Conservation (phyloP, 2,888 invertebrate species). For the Agrochola macilenta region DNA sequence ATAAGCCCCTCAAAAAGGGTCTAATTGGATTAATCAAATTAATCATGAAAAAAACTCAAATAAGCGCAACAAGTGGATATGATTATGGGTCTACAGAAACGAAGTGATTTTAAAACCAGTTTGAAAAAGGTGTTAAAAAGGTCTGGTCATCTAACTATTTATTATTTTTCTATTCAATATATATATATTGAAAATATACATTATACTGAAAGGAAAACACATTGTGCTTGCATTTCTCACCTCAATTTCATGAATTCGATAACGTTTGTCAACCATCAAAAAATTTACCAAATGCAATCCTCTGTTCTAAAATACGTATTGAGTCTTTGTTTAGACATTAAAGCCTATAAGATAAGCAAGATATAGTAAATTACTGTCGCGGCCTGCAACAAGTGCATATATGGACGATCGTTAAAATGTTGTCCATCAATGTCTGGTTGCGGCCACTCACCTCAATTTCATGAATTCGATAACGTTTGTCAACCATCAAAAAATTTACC, state of each 20-base stretch:
- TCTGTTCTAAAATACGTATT: conserved; percentile 64
- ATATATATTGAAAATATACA: conserved; percentile 53
- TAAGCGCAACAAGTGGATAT: no score
- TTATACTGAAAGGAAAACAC: conserved; percentile 47
- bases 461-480: conserved; percentile 86
- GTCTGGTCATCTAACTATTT: neutral
- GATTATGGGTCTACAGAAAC: no score
- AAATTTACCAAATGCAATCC: conserved; percentile 64
- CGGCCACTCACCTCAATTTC: no score
- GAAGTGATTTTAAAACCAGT: no score
- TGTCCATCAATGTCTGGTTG: no score
- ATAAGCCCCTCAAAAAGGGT: no score
- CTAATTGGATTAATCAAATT: no score
- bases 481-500: conserved; percentile 76
- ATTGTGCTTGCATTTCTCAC: conserved; percentile 77
- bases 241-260: conserved; percentile 86
- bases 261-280: conserved; percentile 84
- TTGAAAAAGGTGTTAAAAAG: neutral
- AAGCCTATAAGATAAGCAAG: conserved; percentile 26
- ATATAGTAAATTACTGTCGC: no score
- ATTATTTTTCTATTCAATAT: neutral
- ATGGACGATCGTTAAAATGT: no score
- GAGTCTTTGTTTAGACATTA: conserved; percentile 64
- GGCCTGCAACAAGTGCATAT: no score
- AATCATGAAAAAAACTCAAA: no score